Evolutionary conservation across 2,888 invertebrate species (phyloP).

Genomic region (Thera britannica): DNA sequence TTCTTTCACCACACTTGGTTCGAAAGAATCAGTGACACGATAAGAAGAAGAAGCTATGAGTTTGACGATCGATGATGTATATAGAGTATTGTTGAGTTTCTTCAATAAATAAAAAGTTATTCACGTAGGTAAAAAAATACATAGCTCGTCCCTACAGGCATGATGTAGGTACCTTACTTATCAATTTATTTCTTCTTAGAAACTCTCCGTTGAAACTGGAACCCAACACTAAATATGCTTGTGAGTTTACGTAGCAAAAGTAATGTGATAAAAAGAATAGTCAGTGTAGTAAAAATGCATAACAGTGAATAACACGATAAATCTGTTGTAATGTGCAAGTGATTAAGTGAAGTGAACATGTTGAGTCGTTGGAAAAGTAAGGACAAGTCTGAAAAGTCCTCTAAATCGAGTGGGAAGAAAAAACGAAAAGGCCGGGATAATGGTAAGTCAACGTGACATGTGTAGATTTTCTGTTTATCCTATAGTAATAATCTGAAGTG

Average conservation of each 20-base stretch:
- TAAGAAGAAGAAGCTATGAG: too few relatives aligned
- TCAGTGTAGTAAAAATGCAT: constrained; percentile 12
- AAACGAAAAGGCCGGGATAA: constrained; percentile 94
- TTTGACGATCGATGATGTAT: too few relatives aligned
- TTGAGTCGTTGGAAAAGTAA: constrained; percentile 94
- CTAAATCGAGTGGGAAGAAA: constrained; percentile 88
- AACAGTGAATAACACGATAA: constrained; percentile 12
- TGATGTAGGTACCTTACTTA: too few relatives aligned
- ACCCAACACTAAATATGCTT: constrained; percentile 4
- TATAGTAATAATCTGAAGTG: too few relatives aligned
- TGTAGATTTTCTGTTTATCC: too few relatives aligned
- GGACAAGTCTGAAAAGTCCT: constrained; percentile 90
- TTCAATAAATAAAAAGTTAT: too few relatives aligned
- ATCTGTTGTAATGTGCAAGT: constrained; percentile 37
- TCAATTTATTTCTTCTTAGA: background rate
- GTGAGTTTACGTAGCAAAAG: background rate
- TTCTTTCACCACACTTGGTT: too few relatives aligned
- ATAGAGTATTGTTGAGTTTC: too few relatives aligned
- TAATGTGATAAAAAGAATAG: constrained; percentile 11
- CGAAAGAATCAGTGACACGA: too few relatives aligned
- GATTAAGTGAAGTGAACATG: constrained; percentile 77
- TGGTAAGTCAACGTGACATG: constrained; percentile 78
- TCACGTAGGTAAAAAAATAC: too few relatives aligned
- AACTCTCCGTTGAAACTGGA: background rate
- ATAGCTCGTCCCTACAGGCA: too few relatives aligned